Evolutionary conservation across 2,797 vertebrate genomes (phyloP), one percentile per base, ranked within the genome.

Genomic region (Rhinichthys osculus): DNA sequence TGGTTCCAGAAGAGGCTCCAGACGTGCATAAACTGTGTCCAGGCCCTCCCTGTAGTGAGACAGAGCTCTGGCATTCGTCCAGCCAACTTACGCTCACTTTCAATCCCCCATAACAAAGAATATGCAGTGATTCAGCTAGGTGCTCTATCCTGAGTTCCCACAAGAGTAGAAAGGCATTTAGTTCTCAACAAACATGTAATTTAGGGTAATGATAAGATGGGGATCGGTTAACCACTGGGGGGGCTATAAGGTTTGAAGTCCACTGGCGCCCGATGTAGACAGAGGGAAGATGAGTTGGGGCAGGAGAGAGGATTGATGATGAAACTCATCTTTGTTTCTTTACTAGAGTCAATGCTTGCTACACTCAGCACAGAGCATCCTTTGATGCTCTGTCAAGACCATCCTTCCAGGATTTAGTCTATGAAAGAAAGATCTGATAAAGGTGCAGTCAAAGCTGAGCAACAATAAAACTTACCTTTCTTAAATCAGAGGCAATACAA

Each of bases 171-270:
- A 86, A 90, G 89, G 85, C 87, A 83, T 90, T 83, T 89, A 83
- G 89, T 73, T 86, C 81, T 91, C 86, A 93, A 89, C 89, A 92
- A 94, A 94, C 94, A 93, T 95, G 92, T 94, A 93, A 95, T 95
- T 95, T 90, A 94, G 87, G 89, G 88, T 95, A 95, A 96, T 95
- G 92, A 95, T 94, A 95, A 95, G 93, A 92, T 87, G 88, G 88
- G 88, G 67, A 42, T 87, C 90, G 91, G 91, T 87, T 92, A 94
- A 96, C 95, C 93, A 93, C 92, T 92, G 91, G 90, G 72, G 92
- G 84, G 91, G 92, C 92, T 94, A 93, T 90, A 86, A 91, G 91
- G 92, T 92, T 88, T 91, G 91, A 94, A 93, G 92, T 92, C 93
- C 90, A 90, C 90, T 88, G 93, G 93, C 92, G 90, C 92, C 93